A percentile compares a stretch with the other conserved stretches of the same genome.
Conservation (phyloP, 2,113 vertebrate genomes). For the Xenopus laevis region DNA sequence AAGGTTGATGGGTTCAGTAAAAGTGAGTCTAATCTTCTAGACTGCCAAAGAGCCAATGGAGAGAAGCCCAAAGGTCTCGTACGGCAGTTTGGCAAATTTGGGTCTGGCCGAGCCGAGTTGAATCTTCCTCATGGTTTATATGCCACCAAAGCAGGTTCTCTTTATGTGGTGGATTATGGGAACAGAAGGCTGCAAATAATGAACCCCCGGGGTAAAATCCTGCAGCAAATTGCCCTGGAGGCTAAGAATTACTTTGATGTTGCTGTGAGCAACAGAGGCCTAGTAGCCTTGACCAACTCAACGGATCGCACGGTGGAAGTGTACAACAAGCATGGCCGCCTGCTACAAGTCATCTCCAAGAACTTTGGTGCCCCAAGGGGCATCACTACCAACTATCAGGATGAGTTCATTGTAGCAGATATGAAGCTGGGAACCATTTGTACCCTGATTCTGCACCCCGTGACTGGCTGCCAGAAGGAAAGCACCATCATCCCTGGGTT, state of each 20-base stretch:
- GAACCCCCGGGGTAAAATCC: conserved; percentile 61
- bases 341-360: conserved; percentile 58
- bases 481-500: conserved; percentile 68
- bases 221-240: conserved; percentile 65
- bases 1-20: conserved; percentile 30
- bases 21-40: conserved; percentile 41
- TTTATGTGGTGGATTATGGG: conserved; percentile 74
- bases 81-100: conserved; percentile 70
- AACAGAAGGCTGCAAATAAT: conserved; percentile 72
- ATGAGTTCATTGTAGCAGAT: conserved; percentile 73
- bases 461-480: conserved; percentile 60
- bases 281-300: conserved; percentile 69
- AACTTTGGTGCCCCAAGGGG: conserved; percentile 69
- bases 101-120: conserved; percentile 67
- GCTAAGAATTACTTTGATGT: conserved; percentile 70
- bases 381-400: conserved; percentile 59
- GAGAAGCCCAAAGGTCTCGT: conserved; percentile 36
- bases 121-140: conserved; percentile 71
- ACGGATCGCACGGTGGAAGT: conserved; percentile 65
- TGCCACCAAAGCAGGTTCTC: conserved; percentile 59
- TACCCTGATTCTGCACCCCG: conserved; percentile 61
- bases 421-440: conserved; percentile 66
- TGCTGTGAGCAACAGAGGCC: conserved; percentile 66
- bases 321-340: conserved; percentile 66
- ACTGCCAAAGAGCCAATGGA: conserved; percentile 44